Conservation (phyloP, 2,113 vertebrate species). For the Sceloporus undulatus region DNA sequence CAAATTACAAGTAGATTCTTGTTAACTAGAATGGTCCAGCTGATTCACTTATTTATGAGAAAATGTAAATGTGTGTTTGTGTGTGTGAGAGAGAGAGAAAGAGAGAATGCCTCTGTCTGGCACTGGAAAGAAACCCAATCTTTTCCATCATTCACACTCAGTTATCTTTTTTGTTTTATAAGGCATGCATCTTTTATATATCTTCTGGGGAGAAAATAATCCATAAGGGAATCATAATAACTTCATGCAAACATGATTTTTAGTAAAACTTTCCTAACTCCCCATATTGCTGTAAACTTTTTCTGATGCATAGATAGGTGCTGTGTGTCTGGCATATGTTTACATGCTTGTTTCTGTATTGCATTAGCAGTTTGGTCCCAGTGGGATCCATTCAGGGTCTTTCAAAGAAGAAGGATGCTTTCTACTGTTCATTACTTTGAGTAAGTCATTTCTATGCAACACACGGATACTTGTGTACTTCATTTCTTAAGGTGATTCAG, state of each 20-base stretch:
- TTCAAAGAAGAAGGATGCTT: constrained; percentile 68
- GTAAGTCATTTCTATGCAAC: constrained; percentile 73
- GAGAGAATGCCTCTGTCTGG: constrained; percentile 9
- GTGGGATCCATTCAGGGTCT: constrained; percentile 73
- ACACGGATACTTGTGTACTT: constrained; percentile 64
- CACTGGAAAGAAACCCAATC: neutral
- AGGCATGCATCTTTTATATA: neutral
- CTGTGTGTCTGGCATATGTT: constrained; percentile 63
- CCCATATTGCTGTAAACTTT: constrained; percentile 57
- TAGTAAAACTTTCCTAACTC: constrained; percentile 65
- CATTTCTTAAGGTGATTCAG: constrained; percentile 70
- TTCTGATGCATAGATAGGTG: constrained; percentile 51
- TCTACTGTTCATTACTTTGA: constrained; percentile 62
- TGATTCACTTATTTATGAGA: constrained; percentile 33
- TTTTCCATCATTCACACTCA: constrained; percentile 1
- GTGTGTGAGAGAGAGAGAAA: too few relatives aligned
- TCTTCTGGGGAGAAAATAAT: neutral
- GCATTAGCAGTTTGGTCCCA: constrained; percentile 73
- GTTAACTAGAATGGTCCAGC: constrained; percentile 36
- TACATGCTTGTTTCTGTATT: constrained; percentile 67
- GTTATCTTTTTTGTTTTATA: constrained; percentile 15
- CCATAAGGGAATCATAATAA: neutral
- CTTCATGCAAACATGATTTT: constrained; percentile 52
- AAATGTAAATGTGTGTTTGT: constrained; percentile 3
- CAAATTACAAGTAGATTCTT: neutral